These are phyloP conservation scores for Ibycter americanus DNA, from an alignment of 2,797 vertebrate genomes.

Conservation along the genomic window DNA sequence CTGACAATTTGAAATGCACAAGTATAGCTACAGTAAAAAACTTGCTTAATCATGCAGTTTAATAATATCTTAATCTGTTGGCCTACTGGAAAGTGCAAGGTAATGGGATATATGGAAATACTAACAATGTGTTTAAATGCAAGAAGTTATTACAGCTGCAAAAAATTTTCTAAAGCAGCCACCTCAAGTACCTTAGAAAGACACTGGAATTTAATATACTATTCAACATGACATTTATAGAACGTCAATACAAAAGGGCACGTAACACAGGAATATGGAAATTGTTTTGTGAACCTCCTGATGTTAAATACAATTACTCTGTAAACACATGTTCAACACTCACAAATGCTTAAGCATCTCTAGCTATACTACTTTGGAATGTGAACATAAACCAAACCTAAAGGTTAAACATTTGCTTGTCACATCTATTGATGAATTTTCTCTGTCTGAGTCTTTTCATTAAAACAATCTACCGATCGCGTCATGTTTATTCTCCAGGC, in stretches of 20 bases:
- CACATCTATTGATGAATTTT: background rate
- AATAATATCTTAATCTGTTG: background rate
- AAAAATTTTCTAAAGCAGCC: background rate
- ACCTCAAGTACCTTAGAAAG: background rate
- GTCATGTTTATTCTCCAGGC: background rate
- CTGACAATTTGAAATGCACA: background rate
- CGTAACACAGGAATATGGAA: background rate
- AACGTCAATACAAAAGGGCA: background rate
- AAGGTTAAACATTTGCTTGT: background rate
- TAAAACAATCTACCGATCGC: background rate
- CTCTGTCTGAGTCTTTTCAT: background rate
- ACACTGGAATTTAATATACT: background rate
- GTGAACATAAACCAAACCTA: background rate
- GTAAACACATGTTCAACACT: background rate
- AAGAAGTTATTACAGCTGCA: background rate
- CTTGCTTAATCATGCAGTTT: background rate
- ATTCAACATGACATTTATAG: constrained; percentile 4
- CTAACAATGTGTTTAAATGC: background rate
- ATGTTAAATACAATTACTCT: background rate
- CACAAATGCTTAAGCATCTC: background rate
- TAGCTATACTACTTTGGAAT: background rate
- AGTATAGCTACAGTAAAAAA: background rate
- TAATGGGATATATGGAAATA: background rate
- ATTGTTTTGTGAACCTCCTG: background rate
- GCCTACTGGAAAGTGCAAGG: background rate